Conservation (phyloP, 2,797 vertebrate species). For the Urosaurus nigricauda region DNA sequence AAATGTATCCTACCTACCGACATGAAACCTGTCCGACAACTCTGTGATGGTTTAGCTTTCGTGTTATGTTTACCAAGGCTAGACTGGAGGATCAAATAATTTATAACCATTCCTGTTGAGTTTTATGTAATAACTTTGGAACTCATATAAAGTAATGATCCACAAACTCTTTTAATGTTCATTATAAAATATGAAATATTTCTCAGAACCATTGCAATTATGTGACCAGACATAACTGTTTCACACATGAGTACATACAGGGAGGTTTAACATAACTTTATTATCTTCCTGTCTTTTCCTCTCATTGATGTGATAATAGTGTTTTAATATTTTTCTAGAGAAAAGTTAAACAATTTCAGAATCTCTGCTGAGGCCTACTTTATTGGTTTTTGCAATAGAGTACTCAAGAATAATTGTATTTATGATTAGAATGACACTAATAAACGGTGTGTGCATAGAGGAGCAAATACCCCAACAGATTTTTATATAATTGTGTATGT, state of each 20-base stretch:
- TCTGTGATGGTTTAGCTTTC: conserved; percentile 73
- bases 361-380: conserved; percentile 82
- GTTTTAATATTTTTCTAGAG: conserved; percentile 87
- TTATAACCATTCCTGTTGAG: conserved; percentile 85
- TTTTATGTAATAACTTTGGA: conserved; percentile 90
- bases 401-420: conserved; percentile 84
- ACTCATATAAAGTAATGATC: conserved; percentile 90
- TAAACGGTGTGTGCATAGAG: conserved; percentile 75
- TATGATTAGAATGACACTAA: conserved; percentile 80
- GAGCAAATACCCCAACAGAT: conserved; percentile 72
- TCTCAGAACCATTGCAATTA: conserved; percentile 86
- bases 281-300: conserved; percentile 86
- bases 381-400: conserved; percentile 85
- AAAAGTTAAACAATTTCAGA: conserved; percentile 86
- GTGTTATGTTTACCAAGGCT: conserved; percentile 84
- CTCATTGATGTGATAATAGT: conserved; percentile 86
- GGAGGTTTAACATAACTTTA: conserved; percentile 88
- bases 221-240: conserved; percentile 88
- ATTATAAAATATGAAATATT: conserved; percentile 91
- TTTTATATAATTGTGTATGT: conserved; percentile 67
- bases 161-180: conserved; percentile 91
- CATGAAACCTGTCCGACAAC: conserved; percentile 73
- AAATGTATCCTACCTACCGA: conserved; percentile 69
- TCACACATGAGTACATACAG: conserved; percentile 87
- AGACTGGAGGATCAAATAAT: conserved; percentile 82